Conservation (phyloP, 2,113 vertebrate genomes). For the Ciconia stormi region DNA sequence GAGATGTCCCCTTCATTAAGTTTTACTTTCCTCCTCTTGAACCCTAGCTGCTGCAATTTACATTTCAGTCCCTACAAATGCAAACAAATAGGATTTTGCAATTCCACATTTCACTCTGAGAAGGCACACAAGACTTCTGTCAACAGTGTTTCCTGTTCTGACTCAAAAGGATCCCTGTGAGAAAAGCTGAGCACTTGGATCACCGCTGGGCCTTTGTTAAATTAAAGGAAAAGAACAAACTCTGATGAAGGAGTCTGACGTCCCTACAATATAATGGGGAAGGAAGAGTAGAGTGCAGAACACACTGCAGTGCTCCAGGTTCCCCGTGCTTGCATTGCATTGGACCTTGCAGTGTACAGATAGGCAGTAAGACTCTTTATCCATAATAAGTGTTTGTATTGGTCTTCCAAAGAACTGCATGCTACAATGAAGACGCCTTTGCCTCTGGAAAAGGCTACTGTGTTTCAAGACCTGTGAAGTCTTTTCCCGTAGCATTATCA, state of each 20-base stretch:
- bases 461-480: neutral
- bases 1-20: neutral
- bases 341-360: neutral
- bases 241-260: neutral
- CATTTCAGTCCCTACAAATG: neutral
- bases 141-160: neutral
- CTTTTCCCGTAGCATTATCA: neutral
- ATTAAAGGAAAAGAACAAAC: neutral
- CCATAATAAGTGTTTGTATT: neutral
- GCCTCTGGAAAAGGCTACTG: neutral
- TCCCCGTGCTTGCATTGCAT: neutral
- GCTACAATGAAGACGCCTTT: neutral
- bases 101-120: neutral
- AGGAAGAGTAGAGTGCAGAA: neutral
- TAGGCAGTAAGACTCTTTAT: neutral
- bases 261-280: accelerated
- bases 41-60: neutral
- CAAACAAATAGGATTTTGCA: neutral
- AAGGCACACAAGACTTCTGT: neutral
- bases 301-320: neutral
- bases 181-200: neutral
- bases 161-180: neutral
- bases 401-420: neutral
- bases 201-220: neutral
- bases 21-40: neutral